Percentiles rank a stretch among this genome's conserved stretches.
These are phyloP conservation scores for Hyperopisus bebe DNA, from an alignment of 2,113 vertebrate genomes.

Conservation along the genomic window DNA sequence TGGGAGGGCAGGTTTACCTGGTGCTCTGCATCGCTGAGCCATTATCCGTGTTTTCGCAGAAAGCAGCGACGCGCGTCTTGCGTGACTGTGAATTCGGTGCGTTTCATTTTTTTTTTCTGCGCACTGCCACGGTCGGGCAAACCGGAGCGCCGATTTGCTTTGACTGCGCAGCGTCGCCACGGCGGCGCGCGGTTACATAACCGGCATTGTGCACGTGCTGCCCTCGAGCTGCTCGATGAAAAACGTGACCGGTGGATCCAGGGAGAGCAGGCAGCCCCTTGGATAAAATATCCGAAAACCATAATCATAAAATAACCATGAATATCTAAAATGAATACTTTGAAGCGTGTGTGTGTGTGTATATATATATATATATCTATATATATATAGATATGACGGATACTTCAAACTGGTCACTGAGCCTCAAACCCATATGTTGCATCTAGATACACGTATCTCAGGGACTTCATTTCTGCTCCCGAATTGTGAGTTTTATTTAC, in stretches of 20 bases:
- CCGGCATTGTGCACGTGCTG: neutral
- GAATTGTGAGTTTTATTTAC: neutral
- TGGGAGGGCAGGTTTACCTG: neutral
- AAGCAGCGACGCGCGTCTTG: neutral
- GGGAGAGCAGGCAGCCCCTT: neutral
- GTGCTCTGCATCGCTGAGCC: neutral
- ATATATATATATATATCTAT: too few relatives aligned
- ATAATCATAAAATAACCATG: neutral
- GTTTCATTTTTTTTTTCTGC: neutral
- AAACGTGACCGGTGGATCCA: neutral
- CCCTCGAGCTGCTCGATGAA: neutral
- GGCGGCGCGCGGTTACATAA: slow-evolving; percentile 8
- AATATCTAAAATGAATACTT: neutral
- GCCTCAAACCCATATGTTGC: neutral
- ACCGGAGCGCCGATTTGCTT: neutral
- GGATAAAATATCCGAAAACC: neutral
- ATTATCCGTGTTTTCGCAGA: neutral
- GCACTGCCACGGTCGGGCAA: neutral
- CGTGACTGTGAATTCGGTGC: neutral
- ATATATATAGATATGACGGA: too few relatives aligned
- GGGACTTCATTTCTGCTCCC: neutral
- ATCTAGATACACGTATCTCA: neutral
- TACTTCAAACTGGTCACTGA: neutral
- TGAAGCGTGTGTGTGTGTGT: too few relatives aligned
- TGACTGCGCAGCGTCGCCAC: neutral